Conservation (phyloP, 2,888 invertebrate genomes). For the Ochlodes sylvanus region DNA sequence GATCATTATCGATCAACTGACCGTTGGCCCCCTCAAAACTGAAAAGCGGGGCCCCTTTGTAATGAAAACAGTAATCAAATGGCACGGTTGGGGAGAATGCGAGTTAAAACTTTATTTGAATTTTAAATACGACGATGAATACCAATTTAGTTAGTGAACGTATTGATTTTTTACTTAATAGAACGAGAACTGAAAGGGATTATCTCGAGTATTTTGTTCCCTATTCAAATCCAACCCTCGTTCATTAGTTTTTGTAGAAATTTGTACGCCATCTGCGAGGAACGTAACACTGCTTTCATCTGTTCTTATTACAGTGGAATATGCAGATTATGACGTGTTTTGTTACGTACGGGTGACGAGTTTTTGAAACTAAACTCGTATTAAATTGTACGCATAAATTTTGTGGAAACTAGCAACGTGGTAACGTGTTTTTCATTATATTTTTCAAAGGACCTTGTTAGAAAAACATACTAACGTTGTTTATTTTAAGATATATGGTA, state of each 20-base stretch:
- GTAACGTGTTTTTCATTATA: too few relatives aligned
- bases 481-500: too few relatives aligned
- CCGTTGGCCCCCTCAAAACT: slow-evolving; percentile 59
- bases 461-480: too few relatives aligned
- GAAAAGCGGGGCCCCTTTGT: slow-evolving; percentile 65
- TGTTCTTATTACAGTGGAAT: background rate
- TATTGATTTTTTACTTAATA: slow-evolving; percentile 39
- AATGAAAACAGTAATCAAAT: slow-evolving; percentile 82
- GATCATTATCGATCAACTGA: slow-evolving; percentile 73
- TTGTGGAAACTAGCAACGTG: too few relatives aligned
- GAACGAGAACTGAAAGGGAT: slow-evolving; percentile 35
- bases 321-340: too few relatives aligned
- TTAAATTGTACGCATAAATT: too few relatives aligned
- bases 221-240: slow-evolving; percentile 29
- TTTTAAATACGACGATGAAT: slow-evolving; percentile 61
- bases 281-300: slow-evolving; percentile 7
- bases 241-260: slow-evolving; percentile 29
- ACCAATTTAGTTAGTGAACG: slow-evolving; percentile 34
- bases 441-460: too few relatives aligned
- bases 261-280: slow-evolving; percentile 29
- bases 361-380: too few relatives aligned
- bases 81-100: slow-evolving; percentile 64
- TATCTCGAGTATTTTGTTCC: slow-evolving; percentile 36
- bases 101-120: slow-evolving; percentile 74
- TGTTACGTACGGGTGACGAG: too few relatives aligned